Conservation (phyloP, 2,797 vertebrate genomes). For the Takifugu rubripes region DNA sequence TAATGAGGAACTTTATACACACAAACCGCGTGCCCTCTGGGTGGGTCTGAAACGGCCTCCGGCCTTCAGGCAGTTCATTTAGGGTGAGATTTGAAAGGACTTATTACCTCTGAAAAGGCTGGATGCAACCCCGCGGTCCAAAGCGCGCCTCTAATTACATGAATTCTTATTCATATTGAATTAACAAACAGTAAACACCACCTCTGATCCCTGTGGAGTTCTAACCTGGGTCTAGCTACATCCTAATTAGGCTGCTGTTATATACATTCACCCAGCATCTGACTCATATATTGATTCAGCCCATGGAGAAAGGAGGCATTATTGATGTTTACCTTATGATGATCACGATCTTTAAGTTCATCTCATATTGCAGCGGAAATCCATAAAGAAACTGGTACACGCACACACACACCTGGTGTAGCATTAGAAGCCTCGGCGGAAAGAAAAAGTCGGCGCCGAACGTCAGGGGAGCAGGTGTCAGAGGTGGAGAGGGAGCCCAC, state of each 20-base stretch:
- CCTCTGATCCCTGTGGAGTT: background rate
- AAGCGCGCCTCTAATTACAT: slow-evolving; percentile 15
- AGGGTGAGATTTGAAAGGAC: background rate
- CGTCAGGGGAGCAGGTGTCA: slow-evolving; percentile 55
- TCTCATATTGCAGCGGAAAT: background rate
- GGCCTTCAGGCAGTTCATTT: slow-evolving; percentile 8
- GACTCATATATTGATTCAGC: slow-evolving; percentile 13
- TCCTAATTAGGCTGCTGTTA: slow-evolving; percentile 1
- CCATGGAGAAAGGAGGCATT: background rate
- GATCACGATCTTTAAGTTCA: slow-evolving; percentile 11
- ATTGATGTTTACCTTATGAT: slow-evolving; percentile 21
- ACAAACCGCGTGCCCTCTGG: too few relatives aligned
- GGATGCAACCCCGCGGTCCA: slow-evolving; percentile 5
- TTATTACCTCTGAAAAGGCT: slow-evolving; percentile 11
- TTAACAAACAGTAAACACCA: slow-evolving; percentile 15
- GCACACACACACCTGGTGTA: slow-evolving; percentile 22
- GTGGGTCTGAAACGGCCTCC: slow-evolving; percentile 5
- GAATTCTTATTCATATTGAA: slow-evolving; percentile 11
- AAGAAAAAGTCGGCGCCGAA: slow-evolving; percentile 14
- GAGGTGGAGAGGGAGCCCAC: slow-evolving; percentile 16
- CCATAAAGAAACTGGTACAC: slow-evolving; percentile 16
- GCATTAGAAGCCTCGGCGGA: slow-evolving; percentile 34
- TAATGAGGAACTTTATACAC: too few relatives aligned
- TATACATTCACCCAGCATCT: background rate
- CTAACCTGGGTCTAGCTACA: slow-evolving; percentile 1